Base-by-base conservation (phyloP, 2,797 vertebrate genomes). In the Pelodytes ibericus region DNA sequence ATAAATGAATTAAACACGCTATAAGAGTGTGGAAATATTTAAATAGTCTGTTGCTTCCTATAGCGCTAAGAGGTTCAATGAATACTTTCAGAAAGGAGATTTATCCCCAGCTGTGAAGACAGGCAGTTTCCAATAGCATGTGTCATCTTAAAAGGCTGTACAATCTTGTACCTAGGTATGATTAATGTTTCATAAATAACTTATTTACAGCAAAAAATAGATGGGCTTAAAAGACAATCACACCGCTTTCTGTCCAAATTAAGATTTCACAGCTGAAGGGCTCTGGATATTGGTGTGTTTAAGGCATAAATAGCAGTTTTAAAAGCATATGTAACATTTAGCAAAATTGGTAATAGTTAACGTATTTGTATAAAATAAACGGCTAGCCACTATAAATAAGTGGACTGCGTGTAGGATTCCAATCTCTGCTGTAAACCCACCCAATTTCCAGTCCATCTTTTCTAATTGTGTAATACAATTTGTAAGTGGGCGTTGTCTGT, bases 1-100 rank as follows among this genome's bases (percentile, higher is more conserved):
- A 53, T 53, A 53, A 15, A 53, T 53, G 3, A 53, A 53, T 53
- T 20, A 53, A 53, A 53, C 11, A 53, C 0, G 24, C 6, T 7
- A 53, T 13, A 44, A 53, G 49, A 53, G 16, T 53, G 49, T 53
- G 49, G 20, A 24, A 53, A 53, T 53, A 11, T 53, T 53, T 53
- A 53, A 53, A 24, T 53, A 22, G 49, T 53, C n/a, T 24, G n/a
- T 5, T 53, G 49, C 20, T 53, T 20, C n/a, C 49, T 6, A 53
- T 11, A 11, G 49, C 20, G n/a, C 11, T 22, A 3, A 53, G n/a
- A 53, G 20, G 49, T 20, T 53, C 49, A 53, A 53, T 53, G 49
- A 53, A 53, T 53, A 6, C 11, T 5, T 24, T 53, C n/a, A 53
- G 18, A 53, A 53, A 26, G 9, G 56, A 36, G 31, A 53, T 20